These are phyloP conservation scores for Sebastes schlegelii DNA, from an alignment of 2,113 vertebrate species.

Conservation along the genomic window DNA sequence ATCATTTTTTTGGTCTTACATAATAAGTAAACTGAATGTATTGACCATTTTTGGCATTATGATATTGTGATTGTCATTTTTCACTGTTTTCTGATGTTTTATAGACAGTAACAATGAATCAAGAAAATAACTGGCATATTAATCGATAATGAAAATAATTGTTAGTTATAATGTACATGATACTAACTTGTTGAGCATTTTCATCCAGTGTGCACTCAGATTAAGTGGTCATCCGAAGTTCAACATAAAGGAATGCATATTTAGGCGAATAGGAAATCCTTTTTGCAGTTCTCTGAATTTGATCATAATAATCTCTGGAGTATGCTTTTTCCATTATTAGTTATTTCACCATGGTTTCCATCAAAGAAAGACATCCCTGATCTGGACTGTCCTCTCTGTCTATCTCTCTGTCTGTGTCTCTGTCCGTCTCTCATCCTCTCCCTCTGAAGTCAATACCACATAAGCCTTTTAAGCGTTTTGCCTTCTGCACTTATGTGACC, in stretches of 20 bases:
- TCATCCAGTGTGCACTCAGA: not conserved
- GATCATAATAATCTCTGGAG: slow-evolving; percentile 6
- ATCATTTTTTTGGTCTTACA: not conserved
- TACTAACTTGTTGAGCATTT: not conserved
- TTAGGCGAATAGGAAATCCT: not conserved
- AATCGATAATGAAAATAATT: not conserved
- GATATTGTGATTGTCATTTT: not conserved
- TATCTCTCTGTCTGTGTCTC: not conserved
- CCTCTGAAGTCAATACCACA: slow-evolving; percentile 29
- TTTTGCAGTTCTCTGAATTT: slow-evolving; percentile 6
- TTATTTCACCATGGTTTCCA: slow-evolving; percentile 8
- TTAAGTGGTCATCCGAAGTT: not conserved
- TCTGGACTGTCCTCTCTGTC: slow-evolving; percentile 3
- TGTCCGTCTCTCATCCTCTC: slow-evolving; percentile 14
- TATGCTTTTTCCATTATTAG: not conserved
- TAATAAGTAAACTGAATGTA: not conserved
- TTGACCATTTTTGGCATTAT: not conserved
- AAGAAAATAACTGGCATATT: not conserved
- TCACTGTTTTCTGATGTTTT: not conserved
- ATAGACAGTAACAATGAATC: not conserved
- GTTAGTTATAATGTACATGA: not conserved
- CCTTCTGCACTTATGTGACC: slow-evolving; percentile 45
- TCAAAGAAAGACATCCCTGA: not conserved
- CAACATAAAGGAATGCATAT: not conserved
- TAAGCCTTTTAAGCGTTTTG: slow-evolving; percentile 48